A percentile compares a stretch with the other conserved stretches of the same genome.
phyloP scores from a whole-genome alignment of 2,797 vertebrate genomes.

The Clarias laeviceps region DNA sequence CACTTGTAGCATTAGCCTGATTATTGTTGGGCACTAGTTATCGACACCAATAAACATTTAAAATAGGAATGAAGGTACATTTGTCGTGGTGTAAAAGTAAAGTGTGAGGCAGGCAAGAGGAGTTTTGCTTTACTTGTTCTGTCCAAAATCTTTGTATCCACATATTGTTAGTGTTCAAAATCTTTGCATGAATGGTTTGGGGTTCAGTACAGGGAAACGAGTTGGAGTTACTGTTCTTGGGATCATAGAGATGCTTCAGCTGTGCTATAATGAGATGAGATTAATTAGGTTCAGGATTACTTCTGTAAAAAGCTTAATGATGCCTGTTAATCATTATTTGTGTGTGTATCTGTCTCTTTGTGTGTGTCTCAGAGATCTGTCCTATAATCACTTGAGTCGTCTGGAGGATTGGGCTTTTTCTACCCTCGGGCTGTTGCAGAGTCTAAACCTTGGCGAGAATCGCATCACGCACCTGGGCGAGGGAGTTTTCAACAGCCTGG shows the following conservation, averaged over 20 bases:
- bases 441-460: conserved; percentile 90
- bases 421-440: conserved; percentile 87
- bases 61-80: neutral
- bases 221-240: neutral
- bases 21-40: neutral
- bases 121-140: neutral
- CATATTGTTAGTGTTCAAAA: neutral
- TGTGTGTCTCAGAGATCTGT: conserved; percentile 83
- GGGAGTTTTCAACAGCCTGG: conserved; percentile 86
- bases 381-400: conserved; percentile 90
- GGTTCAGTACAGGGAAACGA: neutral
- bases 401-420: conserved; percentile 91
- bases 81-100: neutral
- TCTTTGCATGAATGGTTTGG: neutral
- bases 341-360: neutral
- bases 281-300: neutral
- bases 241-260: neutral
- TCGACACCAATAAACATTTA: neutral
- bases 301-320: neutral
- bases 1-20: neutral
- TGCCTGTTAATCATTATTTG: neutral
- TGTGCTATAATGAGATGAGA: neutral
- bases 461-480: conserved; percentile 90
- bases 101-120: neutral
- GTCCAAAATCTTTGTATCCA: neutral